phyloP scores from a whole-genome alignment of 2,888 invertebrate genomes.

The Conops quadrifasciatus region DNA sequence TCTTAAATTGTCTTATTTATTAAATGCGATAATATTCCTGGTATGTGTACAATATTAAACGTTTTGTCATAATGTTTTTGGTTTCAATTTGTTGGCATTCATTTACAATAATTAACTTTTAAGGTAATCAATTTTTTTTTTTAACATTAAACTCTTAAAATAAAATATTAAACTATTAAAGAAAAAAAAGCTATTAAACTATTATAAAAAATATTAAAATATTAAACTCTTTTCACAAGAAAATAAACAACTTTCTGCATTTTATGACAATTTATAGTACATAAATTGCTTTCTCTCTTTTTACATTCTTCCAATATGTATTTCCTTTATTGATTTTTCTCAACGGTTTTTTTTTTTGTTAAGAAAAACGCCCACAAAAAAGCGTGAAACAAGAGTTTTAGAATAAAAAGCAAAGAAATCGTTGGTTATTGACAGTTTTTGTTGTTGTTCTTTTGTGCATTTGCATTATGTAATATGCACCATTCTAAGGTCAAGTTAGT shows the following conservation, averaged over 20 bases:
- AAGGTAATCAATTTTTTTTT: not conserved
- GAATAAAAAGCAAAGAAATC: not conserved
- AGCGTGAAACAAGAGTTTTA: not conserved
- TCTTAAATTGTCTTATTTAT: too few relatives aligned
- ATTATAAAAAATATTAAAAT: not conserved
- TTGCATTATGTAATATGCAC: too few relatives aligned
- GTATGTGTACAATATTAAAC: too few relatives aligned
- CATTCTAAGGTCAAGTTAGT: too few relatives aligned
- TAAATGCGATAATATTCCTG: too few relatives aligned
- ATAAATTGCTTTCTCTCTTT: conserved; percentile 2
- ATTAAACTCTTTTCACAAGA: too few relatives aligned
- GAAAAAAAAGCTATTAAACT: not conserved
- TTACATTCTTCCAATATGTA: not conserved
- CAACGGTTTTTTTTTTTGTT: not conserved
- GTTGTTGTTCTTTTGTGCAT: too few relatives aligned
- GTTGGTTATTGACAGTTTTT: not conserved
- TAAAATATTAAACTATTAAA: not conserved
- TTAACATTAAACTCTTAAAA: not conserved
- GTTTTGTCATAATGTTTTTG: not conserved
- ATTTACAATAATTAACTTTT: not conserved
- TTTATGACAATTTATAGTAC: conserved; percentile 11
- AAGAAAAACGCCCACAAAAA: not conserved
- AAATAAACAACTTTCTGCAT: conserved; percentile 10
- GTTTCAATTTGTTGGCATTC: not conserved
- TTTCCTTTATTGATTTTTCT: not conserved